Percentiles rank a stretch among this genome's conserved stretches.
Conservation (phyloP, 1,140 invertebrate genomes). For the Sinonovacula constricta region DNA sequence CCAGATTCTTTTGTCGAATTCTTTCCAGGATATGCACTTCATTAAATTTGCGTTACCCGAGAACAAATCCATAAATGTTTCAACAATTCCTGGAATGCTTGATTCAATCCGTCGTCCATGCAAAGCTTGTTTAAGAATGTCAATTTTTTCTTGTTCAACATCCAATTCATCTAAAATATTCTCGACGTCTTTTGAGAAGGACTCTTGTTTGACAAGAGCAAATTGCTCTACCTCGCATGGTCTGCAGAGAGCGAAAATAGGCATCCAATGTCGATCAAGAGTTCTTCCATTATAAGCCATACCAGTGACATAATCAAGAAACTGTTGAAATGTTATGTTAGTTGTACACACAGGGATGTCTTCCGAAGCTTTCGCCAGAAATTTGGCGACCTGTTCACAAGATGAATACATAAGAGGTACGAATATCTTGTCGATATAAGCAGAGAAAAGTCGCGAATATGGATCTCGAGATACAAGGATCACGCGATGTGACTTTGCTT, state of each 20-base stretch:
- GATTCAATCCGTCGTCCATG: slow-evolving; percentile 1
- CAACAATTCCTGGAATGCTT: slow-evolving; percentile 10
- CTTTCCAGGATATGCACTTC: slow-evolving; percentile 5
- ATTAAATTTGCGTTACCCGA: background rate
- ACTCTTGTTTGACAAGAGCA: slow-evolving; percentile 27
- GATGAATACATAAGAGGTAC: background rate
- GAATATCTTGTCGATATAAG: slow-evolving; percentile 13
- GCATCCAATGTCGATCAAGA: slow-evolving; percentile 17
- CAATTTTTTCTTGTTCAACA: background rate
- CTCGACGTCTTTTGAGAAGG: slow-evolving; percentile 22
- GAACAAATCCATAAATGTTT: background rate
- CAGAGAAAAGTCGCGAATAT: slow-evolving; percentile 7
- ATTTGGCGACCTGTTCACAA: background rate
- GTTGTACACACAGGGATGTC: background rate
- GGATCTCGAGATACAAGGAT: slow-evolving; percentile 18
- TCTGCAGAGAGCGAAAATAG: slow-evolving; percentile 3
- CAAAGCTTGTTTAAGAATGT: background rate
- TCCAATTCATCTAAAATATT: background rate
- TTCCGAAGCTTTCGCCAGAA: background rate
- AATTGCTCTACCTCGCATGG: slow-evolving; percentile 21
- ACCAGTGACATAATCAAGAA: slow-evolving; percentile 1
- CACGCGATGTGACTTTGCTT: too few species aligned
- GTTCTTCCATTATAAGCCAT: background rate
- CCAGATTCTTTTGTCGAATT: slow-evolving; percentile 22
- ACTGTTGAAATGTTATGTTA: slow-evolving; percentile 29